Evolutionary conservation across 2,113 vertebrate species (phyloP).

Genomic region (Condylura cristata): DNA sequence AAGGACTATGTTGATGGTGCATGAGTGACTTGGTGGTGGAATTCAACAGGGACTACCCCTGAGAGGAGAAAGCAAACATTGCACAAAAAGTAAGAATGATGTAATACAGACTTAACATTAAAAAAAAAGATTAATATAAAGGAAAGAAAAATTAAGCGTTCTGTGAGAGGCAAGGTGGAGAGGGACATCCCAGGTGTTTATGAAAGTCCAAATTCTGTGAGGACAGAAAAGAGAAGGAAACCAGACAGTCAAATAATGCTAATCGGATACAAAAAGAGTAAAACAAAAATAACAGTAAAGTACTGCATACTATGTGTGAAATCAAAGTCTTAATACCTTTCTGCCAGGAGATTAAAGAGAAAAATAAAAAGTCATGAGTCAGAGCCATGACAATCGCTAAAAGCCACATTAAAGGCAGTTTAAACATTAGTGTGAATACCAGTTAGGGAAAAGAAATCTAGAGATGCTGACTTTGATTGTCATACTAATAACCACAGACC

Average conservation of each 20-base stretch:
- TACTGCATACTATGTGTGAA: conserved; percentile 68
- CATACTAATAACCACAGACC: neutral
- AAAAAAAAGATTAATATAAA: too few relatives aligned
- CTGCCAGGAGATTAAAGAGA: conserved; percentile 75
- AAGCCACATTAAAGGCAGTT: conserved; percentile 67
- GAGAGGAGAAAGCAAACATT: too few relatives aligned
- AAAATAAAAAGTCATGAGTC: conserved; percentile 63
- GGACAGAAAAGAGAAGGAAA: conserved; percentile 59
- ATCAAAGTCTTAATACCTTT: conserved; percentile 71
- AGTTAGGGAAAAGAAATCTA: conserved; percentile 60
- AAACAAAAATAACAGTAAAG: conserved; percentile 56
- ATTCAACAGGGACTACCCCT: too few relatives aligned
- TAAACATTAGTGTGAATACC: conserved; percentile 45
- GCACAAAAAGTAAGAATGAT: too few relatives aligned
- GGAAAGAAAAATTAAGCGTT: conserved; percentile 69
- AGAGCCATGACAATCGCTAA: conserved; percentile 58
- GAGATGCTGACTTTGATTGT: neutral
- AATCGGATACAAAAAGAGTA: conserved; percentile 78
- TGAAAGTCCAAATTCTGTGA: conserved; percentile 75
- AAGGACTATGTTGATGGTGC: too few relatives aligned
- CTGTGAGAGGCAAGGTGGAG: conserved; percentile 21
- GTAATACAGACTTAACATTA: too few relatives aligned
- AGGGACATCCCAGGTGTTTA: conserved; percentile 83
- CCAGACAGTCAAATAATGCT: conserved; percentile 72
- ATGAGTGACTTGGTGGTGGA: too few relatives aligned